These are phyloP conservation scores for Sinella curviseta DNA, from an alignment of 1,140 invertebrate species.

Conservation along the genomic window DNA sequence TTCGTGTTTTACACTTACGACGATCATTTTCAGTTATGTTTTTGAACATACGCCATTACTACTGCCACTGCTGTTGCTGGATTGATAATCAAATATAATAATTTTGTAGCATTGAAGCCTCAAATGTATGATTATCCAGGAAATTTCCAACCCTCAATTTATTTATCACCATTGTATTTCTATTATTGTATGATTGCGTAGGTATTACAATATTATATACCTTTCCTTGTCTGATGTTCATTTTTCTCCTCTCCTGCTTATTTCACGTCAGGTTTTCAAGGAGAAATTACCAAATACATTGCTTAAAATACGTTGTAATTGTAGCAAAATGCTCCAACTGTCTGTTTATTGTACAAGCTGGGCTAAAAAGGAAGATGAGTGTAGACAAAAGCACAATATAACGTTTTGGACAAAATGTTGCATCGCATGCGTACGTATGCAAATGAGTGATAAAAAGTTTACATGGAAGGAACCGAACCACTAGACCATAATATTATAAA, in stretches of 20 bases:
- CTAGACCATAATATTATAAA: slow-evolving; percentile 5
- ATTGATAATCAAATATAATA: background rate
- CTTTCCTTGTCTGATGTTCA: too few relatives aligned
- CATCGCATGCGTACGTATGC: background rate
- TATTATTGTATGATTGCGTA: background rate
- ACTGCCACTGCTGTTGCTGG: too few relatives aligned
- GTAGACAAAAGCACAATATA: background rate
- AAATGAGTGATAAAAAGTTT: slow-evolving; percentile 15
- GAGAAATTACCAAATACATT: too few relatives aligned
- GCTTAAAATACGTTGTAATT: too few relatives aligned
- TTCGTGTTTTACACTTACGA: too few relatives aligned
- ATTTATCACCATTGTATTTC: background rate
- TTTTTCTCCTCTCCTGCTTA: background rate
- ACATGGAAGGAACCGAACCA: background rate
- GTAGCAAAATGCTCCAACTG: background rate
- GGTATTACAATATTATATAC: too few relatives aligned
- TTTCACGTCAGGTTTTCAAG: background rate
- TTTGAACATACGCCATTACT: too few relatives aligned
- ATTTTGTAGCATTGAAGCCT: background rate
- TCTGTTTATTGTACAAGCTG: background rate
- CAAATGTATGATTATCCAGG: background rate
- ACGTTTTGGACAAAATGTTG: background rate
- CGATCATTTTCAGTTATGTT: too few relatives aligned
- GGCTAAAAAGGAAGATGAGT: background rate
- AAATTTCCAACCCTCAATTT: background rate